Conservation (phyloP, 1,140 invertebrate species). For the Hyposmocoma kahamanoa region DNA sequence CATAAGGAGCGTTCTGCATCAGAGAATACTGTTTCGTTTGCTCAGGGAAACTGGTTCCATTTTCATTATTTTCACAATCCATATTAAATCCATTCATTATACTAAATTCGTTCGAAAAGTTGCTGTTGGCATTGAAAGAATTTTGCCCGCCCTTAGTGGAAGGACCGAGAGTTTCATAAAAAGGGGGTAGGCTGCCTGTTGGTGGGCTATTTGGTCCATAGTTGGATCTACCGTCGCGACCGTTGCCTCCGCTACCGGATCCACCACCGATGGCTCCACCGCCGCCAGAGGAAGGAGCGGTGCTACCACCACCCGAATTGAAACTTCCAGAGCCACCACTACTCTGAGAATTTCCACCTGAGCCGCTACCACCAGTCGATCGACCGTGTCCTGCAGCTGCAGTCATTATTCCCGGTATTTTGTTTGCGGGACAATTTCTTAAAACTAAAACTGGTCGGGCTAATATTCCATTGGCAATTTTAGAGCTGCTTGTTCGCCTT, state of each 20-base stretch:
- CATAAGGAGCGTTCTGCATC: slow-evolving; percentile 87
- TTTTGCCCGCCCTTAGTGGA: slow-evolving; percentile 81
- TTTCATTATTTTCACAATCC: slow-evolving; percentile 82
- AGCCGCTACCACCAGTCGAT: slow-evolving; percentile 74
- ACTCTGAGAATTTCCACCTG: slow-evolving; percentile 69
- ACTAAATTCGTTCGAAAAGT: slow-evolving; percentile 73
- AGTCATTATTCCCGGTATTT: slow-evolving; percentile 75
- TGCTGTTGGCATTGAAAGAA: slow-evolving; percentile 73
- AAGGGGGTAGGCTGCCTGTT: slow-evolving; percentile 86
- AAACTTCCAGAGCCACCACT: slow-evolving; percentile 73
- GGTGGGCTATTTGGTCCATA: slow-evolving; percentile 89
- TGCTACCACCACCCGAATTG: slow-evolving; percentile 70
- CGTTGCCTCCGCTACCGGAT: slow-evolving; percentile 79
- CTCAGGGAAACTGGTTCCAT: slow-evolving; percentile 66
- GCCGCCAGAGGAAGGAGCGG: slow-evolving; percentile 73
- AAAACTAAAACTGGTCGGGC: slow-evolving; percentile 62
- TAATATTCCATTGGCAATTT: slow-evolving; percentile 74
- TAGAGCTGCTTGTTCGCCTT: slow-evolving; percentile 74
- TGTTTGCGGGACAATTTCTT: slow-evolving; percentile 69
- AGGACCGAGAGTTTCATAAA: slow-evolving; percentile 83
- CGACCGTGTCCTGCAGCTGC: slow-evolving; percentile 86
- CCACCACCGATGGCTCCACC: slow-evolving; percentile 77
- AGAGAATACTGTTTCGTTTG: slow-evolving; percentile 85
- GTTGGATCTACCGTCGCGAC: slow-evolving; percentile 84
- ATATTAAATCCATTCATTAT: slow-evolving; percentile 80